Conservation (phyloP, 2,888 invertebrate genomes). For the Parnassius apollo region DNA sequence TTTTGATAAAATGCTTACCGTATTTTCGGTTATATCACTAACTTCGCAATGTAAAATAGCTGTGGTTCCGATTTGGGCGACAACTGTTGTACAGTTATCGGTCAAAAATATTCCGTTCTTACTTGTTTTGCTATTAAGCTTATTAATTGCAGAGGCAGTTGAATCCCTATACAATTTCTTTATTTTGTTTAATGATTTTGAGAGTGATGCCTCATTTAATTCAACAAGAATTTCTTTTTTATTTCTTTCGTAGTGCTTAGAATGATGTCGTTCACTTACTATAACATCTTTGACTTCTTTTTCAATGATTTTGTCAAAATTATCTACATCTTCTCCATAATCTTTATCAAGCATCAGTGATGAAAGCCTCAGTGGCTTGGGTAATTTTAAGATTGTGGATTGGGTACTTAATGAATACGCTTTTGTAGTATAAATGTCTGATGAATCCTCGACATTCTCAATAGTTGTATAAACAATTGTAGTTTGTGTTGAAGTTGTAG, state of each 20-base stretch:
- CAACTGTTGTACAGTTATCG: conserved; percentile 83
- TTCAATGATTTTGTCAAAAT: conserved; percentile 62
- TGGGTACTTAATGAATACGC: conserved; percentile 45
- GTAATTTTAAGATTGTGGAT: conserved; percentile 59
- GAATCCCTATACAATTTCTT: conserved; percentile 79
- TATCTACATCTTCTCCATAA: conserved; percentile 59
- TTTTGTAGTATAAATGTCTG: conserved; percentile 53
- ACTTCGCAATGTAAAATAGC: conserved; percentile 84
- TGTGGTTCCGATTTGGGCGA: conserved; percentile 83
- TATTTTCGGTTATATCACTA: conserved; percentile 82
- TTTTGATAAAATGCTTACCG: conserved; percentile 66
- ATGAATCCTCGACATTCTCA: conserved; percentile 49
- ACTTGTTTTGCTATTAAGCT: conserved; percentile 61
- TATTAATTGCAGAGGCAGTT: conserved; percentile 63
- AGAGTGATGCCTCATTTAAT: conserved; percentile 56
- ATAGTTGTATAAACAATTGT: conserved; percentile 50
- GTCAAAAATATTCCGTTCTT: conserved; percentile 79
- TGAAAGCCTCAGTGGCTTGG: conserved; percentile 64
- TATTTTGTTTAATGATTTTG: conserved; percentile 65
- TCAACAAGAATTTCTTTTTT: conserved; percentile 60
- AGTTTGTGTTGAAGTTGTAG: conserved; percentile 52
- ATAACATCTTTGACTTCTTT: conserved; percentile 48
- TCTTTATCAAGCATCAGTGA: conserved; percentile 55
- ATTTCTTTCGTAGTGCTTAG: conserved; percentile 51
- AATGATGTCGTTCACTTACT: conserved; percentile 53